A percentile compares a stretch with the other conserved stretches of the same genome.
Conservation (phyloP, 2,113 vertebrate species). For the Sakesphorus luctuosus region DNA sequence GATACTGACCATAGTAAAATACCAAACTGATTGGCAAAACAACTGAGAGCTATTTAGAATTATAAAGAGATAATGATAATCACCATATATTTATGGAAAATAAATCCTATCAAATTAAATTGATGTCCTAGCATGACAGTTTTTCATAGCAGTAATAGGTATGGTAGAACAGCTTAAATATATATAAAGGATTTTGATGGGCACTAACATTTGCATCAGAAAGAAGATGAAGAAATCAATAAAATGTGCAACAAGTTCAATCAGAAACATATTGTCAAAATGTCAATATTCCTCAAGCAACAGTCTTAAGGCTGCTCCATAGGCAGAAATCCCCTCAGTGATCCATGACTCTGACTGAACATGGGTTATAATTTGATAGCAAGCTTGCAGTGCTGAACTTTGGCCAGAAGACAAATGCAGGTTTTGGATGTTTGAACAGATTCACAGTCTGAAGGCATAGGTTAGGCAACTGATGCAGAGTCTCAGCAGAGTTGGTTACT, state of each 20-base stretch:
- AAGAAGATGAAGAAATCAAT: neutral
- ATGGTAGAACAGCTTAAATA: neutral
- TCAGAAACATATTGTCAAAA: neutral
- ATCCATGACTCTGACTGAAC: neutral
- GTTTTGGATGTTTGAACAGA: neutral
- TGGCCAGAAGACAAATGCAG: neutral
- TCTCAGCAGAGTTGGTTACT: neutral
- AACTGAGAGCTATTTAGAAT: neutral
- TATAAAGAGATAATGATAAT: neutral
- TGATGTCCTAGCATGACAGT: neutral
- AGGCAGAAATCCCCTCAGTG: neutral
- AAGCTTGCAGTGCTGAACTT: neutral
- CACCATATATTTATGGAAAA: neutral
- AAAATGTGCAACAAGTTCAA: neutral
- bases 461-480: neutral
- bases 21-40: neutral
- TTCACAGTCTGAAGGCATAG: neutral
- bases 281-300: neutral
- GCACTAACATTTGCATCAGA: neutral
- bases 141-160: neutral
- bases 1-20: neutral
- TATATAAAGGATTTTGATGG: neutral
- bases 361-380: neutral
- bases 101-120: neutral
- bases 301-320: neutral